A percentile compares a stretch with the other conserved stretches of the same genome.
Evolutionary conservation across 2,888 invertebrate species (phyloP).

Genomic region (Desoria tigrina): DNA sequence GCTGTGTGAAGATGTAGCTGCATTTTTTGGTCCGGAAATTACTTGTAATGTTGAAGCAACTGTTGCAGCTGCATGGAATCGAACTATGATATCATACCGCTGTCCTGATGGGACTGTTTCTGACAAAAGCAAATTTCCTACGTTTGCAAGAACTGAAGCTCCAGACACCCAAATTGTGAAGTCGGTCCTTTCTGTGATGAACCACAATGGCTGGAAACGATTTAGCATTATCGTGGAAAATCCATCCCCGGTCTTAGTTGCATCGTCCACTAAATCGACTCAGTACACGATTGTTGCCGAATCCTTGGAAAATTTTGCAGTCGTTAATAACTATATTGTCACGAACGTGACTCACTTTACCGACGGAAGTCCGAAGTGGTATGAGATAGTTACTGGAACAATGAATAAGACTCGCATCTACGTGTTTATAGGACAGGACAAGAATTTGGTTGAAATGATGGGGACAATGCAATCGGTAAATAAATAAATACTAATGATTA

Average conservation of each 20-base stretch:
- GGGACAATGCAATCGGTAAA: conserved; percentile 76
- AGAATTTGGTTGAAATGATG: conserved; percentile 86
- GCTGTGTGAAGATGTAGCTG: conserved; percentile 84
- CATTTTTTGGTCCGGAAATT: conserved; percentile 94
- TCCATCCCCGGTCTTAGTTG: conserved; percentile 29
- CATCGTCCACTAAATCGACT: conserved; percentile 59
- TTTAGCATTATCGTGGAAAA: conserved; percentile 82
- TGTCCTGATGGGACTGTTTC: conserved; percentile 90
- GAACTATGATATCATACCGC: conserved; percentile 97
- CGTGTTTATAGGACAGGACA: conserved; percentile 85
- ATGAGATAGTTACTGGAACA: conserved; percentile 78
- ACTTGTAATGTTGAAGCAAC: conserved; percentile 92
- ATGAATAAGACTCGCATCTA: conserved; percentile 88
- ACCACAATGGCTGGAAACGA: conserved; percentile 90
- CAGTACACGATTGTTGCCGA: conserved; percentile 77
- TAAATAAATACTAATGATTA: too few species aligned
- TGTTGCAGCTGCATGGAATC: conserved; percentile 87
- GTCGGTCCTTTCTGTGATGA: conserved; percentile 85
- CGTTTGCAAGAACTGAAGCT: conserved; percentile 91
- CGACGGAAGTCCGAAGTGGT: conserved; percentile 74
- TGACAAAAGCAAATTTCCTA: conserved; percentile 67
- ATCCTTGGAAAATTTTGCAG: conserved; percentile 75
- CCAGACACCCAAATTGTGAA: conserved; percentile 94
- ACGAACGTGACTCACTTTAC: conserved; percentile 73
- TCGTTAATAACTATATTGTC: conserved; percentile 75